Evolutionary conservation across 2,797 vertebrate genomes (phyloP), one percentile per base, ranked within the genome.

Genomic region (Varecia variegata): DNA sequence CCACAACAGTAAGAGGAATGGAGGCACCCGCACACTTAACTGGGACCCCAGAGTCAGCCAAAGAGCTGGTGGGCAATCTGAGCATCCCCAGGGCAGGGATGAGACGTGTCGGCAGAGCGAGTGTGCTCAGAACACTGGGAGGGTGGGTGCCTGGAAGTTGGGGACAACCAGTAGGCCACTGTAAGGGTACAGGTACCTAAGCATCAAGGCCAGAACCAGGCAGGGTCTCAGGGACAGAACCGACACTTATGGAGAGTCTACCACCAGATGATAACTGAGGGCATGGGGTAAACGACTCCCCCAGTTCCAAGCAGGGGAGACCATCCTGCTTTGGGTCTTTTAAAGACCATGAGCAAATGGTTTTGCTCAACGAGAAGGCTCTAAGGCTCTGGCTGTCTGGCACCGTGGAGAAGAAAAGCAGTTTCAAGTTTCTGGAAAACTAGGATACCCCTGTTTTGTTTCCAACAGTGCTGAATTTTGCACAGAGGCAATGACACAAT

Each of bases 51-150:
- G n/a, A 58, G 20, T 32, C 38, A 56, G n/a, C 52, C 47, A 30
- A 1, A 0, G 73, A 79, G 65, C 65, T 9, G 3, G 62, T 52
- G 7, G 0, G 9, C n/a, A 38, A 79, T 54, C 14, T 7, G n/a
- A 60, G 80, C 0, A 0, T 38, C 90, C 40, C 14, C 30, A 21
- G n/a, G 38, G 47, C 6, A 38, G 12, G 56, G 50, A 93, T 60
- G 35, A 40, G 6, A 11, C 0, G 0, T 1, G 43, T 9, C 6
- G 45, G 50, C 18, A n/a, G 30, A 45, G 56, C 0, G 0, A 7
- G 65, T 9, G 17, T 65, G 56, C 65, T 83, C 43, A 30, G 87
- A 23, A 18, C 12, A 47, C 47, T 18, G 13, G 10, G 14, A 15
- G 38, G 86, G 73, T 17, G 14, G 82, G n/a, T 14, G 13, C 3